These are phyloP conservation scores for Dinoponera quadriceps DNA, from an alignment of 1,140 invertebrate genomes.

Conservation along the genomic window DNA sequence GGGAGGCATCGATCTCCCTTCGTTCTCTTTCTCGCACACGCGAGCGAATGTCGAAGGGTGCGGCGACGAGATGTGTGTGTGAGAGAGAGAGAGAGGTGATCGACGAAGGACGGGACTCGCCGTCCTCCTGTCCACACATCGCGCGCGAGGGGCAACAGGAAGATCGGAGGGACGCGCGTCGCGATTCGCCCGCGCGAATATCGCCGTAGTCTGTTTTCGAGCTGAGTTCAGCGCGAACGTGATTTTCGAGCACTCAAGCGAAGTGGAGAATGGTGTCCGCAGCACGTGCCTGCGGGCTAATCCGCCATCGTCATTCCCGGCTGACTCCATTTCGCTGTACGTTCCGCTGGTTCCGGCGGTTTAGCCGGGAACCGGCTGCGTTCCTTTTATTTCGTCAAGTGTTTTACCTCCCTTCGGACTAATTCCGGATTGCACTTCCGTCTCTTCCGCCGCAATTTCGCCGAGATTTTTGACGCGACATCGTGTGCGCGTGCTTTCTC, in stretches of 20 bases:
- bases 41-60: conserved; percentile 31
- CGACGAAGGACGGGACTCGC: conserved; percentile 45
- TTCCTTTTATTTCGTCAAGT: conserved; percentile 54
- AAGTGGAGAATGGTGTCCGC: conserved; percentile 82
- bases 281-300: conserved; percentile 81
- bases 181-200: conserved; percentile 55
- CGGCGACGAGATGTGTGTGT: no score
- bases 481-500: no score
- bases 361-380: conserved; percentile 41
- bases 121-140: neutral
- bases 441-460: conserved; percentile 2
- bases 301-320: conserved; percentile 78
- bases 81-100: neutral
- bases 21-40: no score
- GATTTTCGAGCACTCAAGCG: conserved; percentile 81
- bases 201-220: conserved; percentile 76
- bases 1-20: conserved; percentile 1
- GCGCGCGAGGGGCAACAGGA: conserved; percentile 29
- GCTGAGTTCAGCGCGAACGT: conserved; percentile 77
- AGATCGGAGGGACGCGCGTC: conserved; percentile 68
- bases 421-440: conserved; percentile 34
- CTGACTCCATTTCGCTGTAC: conserved; percentile 71
- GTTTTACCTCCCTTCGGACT: conserved; percentile 43
- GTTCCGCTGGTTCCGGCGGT: conserved; percentile 57
- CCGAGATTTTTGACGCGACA: no score